phyloP scores from a whole-genome alignment of 1,140 invertebrate genomes.

The Drosophila bocki region DNA sequence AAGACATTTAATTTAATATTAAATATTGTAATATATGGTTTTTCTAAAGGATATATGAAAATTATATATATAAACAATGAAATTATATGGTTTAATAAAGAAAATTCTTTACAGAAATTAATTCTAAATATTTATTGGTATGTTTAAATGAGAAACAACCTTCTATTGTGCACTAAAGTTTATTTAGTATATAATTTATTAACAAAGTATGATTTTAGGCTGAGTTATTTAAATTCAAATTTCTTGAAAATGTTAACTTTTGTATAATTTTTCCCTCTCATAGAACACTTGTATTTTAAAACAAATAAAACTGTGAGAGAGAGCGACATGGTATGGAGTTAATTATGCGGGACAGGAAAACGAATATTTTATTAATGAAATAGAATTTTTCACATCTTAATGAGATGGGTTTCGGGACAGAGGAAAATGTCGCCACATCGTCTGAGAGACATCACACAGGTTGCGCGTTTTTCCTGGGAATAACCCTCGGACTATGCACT shows the following conservation, averaged over 20 bases:
- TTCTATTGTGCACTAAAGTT: not conserved
- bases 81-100: not conserved
- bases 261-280: not conserved
- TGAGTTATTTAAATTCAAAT: not conserved
- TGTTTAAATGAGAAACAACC: no score
- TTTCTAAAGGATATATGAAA: not conserved
- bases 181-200: not conserved
- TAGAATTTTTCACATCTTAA: conserved; percentile 52
- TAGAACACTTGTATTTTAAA: conserved; percentile 1
- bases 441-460: conserved; percentile 40
- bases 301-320: conserved; percentile 7
- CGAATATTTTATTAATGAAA: conserved; percentile 47
- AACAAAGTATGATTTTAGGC: no score
- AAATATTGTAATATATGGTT: not conserved
- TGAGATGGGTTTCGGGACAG: conserved; percentile 21
- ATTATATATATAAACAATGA: not conserved
- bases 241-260: not conserved
- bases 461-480: conserved; percentile 48
- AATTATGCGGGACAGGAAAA: conserved; percentile 41
- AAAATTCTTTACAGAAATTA: not conserved
- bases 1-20: not conserved
- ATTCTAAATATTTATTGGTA: not conserved
- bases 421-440: conserved; percentile 65
- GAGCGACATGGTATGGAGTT: conserved; percentile 13
- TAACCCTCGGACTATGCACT: conserved; percentile 49